Base-by-base conservation (phyloP, 2,888 invertebrate species). In the Hermaeophaga mercurialis region DNA sequence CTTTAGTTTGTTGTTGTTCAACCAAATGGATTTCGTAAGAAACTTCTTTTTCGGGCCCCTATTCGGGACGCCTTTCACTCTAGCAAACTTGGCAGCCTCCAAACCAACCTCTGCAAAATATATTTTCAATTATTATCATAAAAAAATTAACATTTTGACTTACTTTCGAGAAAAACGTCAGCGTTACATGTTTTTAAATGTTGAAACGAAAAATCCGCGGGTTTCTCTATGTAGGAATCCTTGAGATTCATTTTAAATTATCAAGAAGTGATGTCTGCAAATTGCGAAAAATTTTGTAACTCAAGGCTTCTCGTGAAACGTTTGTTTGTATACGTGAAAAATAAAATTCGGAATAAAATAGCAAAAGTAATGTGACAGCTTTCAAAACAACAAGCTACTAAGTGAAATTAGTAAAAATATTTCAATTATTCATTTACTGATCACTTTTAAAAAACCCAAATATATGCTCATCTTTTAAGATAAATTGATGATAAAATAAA, bases 1-100 rank as follows among this genome's bases (percentile, higher is more conserved):
- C 8, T 70, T 73, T 22, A 82, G 62, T 48, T 68, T 73, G 66
- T 82, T 82, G 66, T 82, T 80, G 64, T 80, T 80, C 31, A 82
- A 66, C 82, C 82, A 82, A 8, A 82, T 61, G 0, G 80, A 75
- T 63, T 75, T 75, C 3, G 81, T 80, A 12, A 81, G 59, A 56
- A 78, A 80, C 58, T 75, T 78, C 18, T 70, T 73, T 11, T 72
- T 69, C 1, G 78, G 75, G 6, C 58, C 54, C 41, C 78, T 70
- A 2, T 72, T 68, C 1, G 80, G 80, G 5, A 77, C 66, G 41
- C 74, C 77, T 6, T 79, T 77, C 3, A 78, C 73, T 46, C 81
- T 69, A 1, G 74, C 69, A 6, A 75, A 69, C 47, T 79, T 73
- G 0, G 78, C 77, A 7, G 73, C 71, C 46, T 74, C 74, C 12